Evolutionary conservation across 2,888 invertebrate species (phyloP), one percentile per base, ranked within the genome.

Genomic region (Cerastoderma edule): DNA sequence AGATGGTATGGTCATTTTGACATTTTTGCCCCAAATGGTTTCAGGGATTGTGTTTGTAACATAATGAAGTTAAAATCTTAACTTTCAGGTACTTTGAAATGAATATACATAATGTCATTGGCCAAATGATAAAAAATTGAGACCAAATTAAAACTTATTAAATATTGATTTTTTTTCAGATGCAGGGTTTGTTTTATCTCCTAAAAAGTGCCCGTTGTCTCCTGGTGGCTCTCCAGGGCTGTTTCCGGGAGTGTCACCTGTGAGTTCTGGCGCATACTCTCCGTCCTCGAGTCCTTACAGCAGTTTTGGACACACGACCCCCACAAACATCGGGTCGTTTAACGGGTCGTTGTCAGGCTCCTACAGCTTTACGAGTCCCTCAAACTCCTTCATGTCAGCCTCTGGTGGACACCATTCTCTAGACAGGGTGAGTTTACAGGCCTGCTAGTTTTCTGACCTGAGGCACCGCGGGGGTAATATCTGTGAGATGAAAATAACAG

Each of bases 141-240:
- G 19, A n/a, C n/a, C 1, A 1, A 66, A 53, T 33, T 28, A 63
- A 2, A 33, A 6, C 56, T 19, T 19, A 30, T 24, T 22, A 39
- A 10, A 35, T 22, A 19, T 35, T 24, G 48, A 5, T 46, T 57
- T 24, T 53, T n/a, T 57, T 69, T 10, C 80, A 90, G 90, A 89
- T 65, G 83, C 76, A n/a, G 87, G 87, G 27, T 90, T 89, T 66
- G 80, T 74, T 27, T 72, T 88, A 19, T 87, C 89, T 1, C 87
- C 88, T 5, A 50, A 70, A 28, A 85, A 79, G 72, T 57, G 84
- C 16, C 28, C 72, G 24, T 78, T 84, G 57, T 80, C 71, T 19
- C 67, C 67, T 0, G 35, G 35, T 10, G n/a, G n/a, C 22, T n/a
- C 30, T 16, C 22, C 22, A 8, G 32, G 33, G 1, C 53, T 48